Percentiles rank a stretch among this genome's conserved stretches.
Evolutionary conservation across 1,140 invertebrate species (phyloP).

Genomic region (Hydropsyche tenuis): DNA sequence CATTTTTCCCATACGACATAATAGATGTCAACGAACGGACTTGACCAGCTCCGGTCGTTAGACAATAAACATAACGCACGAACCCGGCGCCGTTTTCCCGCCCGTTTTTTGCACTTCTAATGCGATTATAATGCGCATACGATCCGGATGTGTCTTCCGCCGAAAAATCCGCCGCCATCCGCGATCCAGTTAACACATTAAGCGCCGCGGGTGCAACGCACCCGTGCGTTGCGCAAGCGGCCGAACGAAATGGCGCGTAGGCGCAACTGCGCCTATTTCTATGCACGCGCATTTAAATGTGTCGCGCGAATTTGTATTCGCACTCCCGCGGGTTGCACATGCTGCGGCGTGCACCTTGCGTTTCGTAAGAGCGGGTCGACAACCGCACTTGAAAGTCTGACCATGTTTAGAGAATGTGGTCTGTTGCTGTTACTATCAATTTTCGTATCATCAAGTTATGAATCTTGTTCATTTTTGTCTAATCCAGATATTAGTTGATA

Average conservation of each 20-base stretch:
- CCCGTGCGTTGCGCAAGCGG: conserved; percentile 1
- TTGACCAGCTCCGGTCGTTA: conserved; percentile 39
- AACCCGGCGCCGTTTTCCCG: neutral
- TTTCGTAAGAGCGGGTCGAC: conserved; percentile 1
- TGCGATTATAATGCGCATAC: conserved; percentile 2
- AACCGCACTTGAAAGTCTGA: conserved; percentile 2
- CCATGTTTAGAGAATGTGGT: too few relatives aligned
- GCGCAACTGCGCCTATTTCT: too few relatives aligned
- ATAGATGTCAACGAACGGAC: conserved; percentile 47
- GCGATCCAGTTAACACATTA: neutral
- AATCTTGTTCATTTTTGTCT: too few relatives aligned
- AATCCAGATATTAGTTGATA: too few relatives aligned
- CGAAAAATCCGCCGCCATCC: too few relatives aligned
- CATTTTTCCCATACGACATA: neutral
- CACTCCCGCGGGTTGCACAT: neutral
- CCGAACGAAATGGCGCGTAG: neutral
- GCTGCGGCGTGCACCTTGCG: neutral
- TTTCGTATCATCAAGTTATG: too few relatives aligned
- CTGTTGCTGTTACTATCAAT: too few relatives aligned
- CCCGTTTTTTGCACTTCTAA: neutral
- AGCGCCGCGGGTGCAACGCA: neutral
- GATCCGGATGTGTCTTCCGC: too few relatives aligned
- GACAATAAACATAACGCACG: conserved; percentile 30
- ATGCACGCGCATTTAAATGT: too few relatives aligned
- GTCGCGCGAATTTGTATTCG: too few relatives aligned